Evolutionary conservation across 2,797 vertebrate genomes (phyloP).

Genomic region (Pygocentrus nattereri): DNA sequence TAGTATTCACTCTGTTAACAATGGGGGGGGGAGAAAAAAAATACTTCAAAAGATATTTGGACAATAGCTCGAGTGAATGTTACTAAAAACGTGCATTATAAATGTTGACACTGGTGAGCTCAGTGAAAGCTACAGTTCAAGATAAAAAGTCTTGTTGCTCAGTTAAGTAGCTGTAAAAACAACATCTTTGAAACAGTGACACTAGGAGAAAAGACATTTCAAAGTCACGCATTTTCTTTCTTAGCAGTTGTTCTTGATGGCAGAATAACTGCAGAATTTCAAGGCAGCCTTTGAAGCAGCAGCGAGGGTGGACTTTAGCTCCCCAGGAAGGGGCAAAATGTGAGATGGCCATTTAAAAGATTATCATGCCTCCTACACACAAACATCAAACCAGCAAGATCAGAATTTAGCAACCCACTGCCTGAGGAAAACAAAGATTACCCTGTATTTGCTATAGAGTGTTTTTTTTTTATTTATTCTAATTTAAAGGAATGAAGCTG

Average conservation of each 20-base stretch:
- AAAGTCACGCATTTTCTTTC: background rate
- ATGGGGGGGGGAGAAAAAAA: background rate
- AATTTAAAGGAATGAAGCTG: background rate
- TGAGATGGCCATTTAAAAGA: background rate
- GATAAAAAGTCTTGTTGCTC: background rate
- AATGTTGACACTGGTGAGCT: too few species aligned
- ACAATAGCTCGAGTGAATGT: background rate
- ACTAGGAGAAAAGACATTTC: background rate
- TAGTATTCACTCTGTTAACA: background rate
- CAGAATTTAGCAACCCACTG: background rate
- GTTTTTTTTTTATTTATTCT: background rate
- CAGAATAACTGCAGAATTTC: background rate
- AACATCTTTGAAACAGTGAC: background rate
- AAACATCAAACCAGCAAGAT: background rate
- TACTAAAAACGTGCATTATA: too few species aligned
- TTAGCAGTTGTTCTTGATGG: background rate
- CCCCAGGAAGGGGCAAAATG: background rate
- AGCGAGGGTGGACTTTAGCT: background rate
- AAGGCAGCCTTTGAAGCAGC: background rate
- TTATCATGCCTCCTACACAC: slow-evolving; percentile 5
- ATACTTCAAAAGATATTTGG: background rate
- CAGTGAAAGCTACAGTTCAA: too few species aligned
- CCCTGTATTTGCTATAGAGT: background rate
- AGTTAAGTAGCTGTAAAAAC: background rate
- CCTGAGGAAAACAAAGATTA: background rate